Base-by-base conservation (phyloP, 2,113 vertebrate species). In the Lophochroa leadbeateri region DNA sequence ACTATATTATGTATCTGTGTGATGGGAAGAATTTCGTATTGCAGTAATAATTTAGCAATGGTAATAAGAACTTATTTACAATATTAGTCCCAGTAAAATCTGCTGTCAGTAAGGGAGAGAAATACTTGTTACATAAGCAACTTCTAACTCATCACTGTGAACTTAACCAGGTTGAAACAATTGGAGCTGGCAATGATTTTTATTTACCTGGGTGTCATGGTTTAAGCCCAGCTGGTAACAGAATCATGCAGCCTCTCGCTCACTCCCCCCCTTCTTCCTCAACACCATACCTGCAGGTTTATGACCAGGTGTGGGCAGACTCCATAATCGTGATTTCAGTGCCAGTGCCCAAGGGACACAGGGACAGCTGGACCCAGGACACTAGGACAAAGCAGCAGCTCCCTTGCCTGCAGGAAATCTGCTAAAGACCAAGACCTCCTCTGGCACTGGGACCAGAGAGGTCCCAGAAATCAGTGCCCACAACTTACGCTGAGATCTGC, bases 51-150 rank as follows among this genome's bases (percentile, higher is more conserved):
- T 92, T 92, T 53, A 65, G 69, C 31, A 60, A 47, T 16, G 9
- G 28, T 28, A 82, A 64, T 63, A 79, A 76, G 55, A 86, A 58
- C 9, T 50, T 82, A 53, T 7, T 50, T 87, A 63, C 6, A 74
- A 18, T 41, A 52, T 43, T 67, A 90, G 37, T 13, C 46, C 10
- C 43, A 16, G 50, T 58, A 84, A 92, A 91, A 78, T 37, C 60
- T 89, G 9, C 55, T 75, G 25, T 58, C 64, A 58, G 20, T 49
- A 70, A 67, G 17, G 6, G 16, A 74, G 50, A 92, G 33, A 58
- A 86, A 60, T 27, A 21, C 10, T 86, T 0, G 0, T 37, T 1
- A 0, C 2, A 2, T 55, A 64, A 86, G 46, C 47, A 55, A 14
- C 60, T 84, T 82, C 33, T 60, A 57, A 68, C 39, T 81, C n/a